These are phyloP conservation scores for Seriola rivoliana DNA, from an alignment of 2,113 vertebrate genomes.

Conservation along the genomic window DNA sequence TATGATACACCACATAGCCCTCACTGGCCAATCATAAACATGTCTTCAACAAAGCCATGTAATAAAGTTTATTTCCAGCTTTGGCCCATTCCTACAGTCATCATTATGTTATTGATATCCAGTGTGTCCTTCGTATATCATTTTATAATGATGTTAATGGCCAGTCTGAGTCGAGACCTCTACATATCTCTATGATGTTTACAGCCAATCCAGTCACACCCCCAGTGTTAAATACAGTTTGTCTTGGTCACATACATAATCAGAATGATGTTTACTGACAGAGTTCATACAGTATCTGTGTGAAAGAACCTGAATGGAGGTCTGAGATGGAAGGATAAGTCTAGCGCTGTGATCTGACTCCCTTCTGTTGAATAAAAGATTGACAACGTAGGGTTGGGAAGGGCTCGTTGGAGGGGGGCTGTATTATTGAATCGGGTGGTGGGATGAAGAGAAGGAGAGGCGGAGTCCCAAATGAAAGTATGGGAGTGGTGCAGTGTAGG, in stretches of 20 bases:
- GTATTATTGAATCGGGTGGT: conserved; percentile 67
- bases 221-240: background rate
- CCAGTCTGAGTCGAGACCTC: background rate
- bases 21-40: background rate
- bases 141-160: conserved; percentile 10
- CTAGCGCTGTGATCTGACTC: conserved; percentile 47
- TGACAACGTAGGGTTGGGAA: conserved; percentile 47
- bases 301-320: conserved; percentile 33
- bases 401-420: conserved; percentile 19
- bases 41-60: background rate
- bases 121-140: background rate
- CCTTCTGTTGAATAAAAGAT: conserved; percentile 71
- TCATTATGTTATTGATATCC: background rate
- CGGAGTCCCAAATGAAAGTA: conserved; percentile 52
- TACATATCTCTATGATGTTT: conserved; percentile 9
- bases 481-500: conserved; percentile 39
- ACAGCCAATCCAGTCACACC: background rate
- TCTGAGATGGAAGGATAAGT: conserved; percentile 45
- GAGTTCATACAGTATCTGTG: conserved; percentile 12
- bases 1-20: background rate
- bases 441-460: conserved; percentile 39
- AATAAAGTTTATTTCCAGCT: conserved; percentile 20
- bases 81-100: background rate
- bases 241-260: background rate
- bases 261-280: conserved; percentile 38